phyloP scores from a whole-genome alignment of 2,797 vertebrate species.

The Psittacula derbiana region DNA sequence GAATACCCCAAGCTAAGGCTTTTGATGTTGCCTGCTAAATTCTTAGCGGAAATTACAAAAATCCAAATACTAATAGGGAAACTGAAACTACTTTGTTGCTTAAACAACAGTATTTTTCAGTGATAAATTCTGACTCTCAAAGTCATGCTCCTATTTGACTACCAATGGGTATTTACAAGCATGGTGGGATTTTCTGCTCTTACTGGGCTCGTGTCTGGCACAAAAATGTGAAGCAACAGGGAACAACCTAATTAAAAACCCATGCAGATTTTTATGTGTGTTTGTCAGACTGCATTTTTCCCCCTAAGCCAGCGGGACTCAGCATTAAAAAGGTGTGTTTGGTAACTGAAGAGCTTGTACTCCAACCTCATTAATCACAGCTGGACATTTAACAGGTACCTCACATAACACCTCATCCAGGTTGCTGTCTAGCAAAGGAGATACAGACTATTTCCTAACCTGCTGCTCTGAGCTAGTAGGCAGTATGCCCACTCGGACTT shows the following conservation, averaged over 20 bases:
- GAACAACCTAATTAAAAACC: conserved; percentile 5
- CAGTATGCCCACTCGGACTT: not conserved
- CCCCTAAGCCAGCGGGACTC: not conserved
- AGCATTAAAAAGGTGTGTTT: not conserved
- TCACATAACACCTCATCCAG: not conserved
- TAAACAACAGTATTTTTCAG: not conserved
- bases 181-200: not conserved
- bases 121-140: not conserved
- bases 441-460: not conserved
- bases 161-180: not conserved
- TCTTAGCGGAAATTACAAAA: conserved; percentile 12
- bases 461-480: not conserved
- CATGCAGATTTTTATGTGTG: not conserved
- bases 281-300: not conserved
- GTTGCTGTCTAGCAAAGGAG: not conserved
- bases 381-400: not conserved
- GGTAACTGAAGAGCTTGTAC: not conserved
- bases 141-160: not conserved
- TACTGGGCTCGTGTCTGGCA: not conserved
- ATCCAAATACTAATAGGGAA: not conserved
- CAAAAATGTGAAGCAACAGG: not conserved
- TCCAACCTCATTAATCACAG: not conserved
- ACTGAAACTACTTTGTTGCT: not conserved
- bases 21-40: conserved; percentile 39
- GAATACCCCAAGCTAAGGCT: conserved; percentile 38